Evolutionary conservation across 2,797 vertebrate genomes (phyloP).

Genomic region (Pipistrellus kuhlii): DNA sequence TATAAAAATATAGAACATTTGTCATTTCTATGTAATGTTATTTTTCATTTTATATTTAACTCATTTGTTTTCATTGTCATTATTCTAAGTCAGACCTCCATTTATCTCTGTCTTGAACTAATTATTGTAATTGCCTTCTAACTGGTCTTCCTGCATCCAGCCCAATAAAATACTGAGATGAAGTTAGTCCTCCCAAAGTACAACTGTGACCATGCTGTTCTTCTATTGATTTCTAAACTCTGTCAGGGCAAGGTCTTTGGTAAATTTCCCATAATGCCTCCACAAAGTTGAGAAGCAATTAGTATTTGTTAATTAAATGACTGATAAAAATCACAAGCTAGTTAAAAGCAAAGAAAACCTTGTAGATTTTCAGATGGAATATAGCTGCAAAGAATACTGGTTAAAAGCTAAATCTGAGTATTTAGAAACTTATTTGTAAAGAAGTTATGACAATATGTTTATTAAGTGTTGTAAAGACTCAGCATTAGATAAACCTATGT

Average conservation of each 20-base stretch:
- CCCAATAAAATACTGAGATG: neutral
- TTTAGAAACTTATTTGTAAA: slow-evolving; percentile 48
- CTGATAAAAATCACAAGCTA: slow-evolving; percentile 23
- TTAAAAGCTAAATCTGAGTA: slow-evolving; percentile 39
- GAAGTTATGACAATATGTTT: slow-evolving; percentile 2
- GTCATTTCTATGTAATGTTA: slow-evolving; percentile 7
- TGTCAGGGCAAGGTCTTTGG: neutral
- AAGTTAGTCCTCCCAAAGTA: neutral
- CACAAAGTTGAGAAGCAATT: slow-evolving; percentile 29
- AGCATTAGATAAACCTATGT: neutral
- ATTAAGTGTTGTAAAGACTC: slow-evolving; percentile 22
- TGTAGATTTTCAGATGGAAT: slow-evolving; percentile 39
- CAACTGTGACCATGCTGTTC: neutral
- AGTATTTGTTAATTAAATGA: slow-evolving; percentile 58
- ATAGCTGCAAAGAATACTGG: neutral
- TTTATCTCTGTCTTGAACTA: slow-evolving; percentile 19
- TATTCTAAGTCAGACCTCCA: neutral
- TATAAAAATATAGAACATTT: neutral
- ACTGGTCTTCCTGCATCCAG: neutral
- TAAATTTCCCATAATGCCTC: slow-evolving; percentile 54
- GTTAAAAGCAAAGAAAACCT: slow-evolving; percentile 47
- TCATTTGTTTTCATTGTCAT: slow-evolving; percentile 35
- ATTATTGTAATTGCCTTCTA: neutral
- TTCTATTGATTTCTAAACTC: slow-evolving; percentile 24
- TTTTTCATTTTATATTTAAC: slow-evolving; percentile 39